A percentile compares a stretch with the other conserved stretches of the same genome.
phyloP scores from a whole-genome alignment of 2,113 vertebrate species.

The Bombycilla garrulus region DNA sequence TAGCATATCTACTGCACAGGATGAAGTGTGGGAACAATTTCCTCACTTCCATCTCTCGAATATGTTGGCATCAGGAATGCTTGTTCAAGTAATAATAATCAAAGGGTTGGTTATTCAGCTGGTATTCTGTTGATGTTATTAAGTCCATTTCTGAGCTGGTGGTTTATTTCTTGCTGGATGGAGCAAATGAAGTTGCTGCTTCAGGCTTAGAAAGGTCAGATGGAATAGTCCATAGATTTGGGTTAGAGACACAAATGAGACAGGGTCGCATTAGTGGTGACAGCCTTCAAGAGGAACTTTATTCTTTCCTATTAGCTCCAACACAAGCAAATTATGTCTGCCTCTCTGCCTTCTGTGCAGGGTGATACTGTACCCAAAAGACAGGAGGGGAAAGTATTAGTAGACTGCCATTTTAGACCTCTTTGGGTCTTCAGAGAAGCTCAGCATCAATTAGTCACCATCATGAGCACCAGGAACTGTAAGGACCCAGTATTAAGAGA shows the following conservation, averaged over 20 bases:
- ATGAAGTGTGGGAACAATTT: not conserved
- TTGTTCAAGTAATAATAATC: not conserved
- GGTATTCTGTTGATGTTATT: not conserved
- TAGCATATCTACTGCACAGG: not conserved
- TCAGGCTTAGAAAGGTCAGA: not conserved
- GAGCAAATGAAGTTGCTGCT: not conserved
- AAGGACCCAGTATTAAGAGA: not conserved
- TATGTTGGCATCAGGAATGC: not conserved
- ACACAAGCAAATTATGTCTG: not conserved
- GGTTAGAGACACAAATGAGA: conserved; percentile 12
- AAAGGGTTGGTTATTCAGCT: not conserved
- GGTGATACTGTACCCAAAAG: not conserved
- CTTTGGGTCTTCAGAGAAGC: not conserved
- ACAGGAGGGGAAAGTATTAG: not conserved
- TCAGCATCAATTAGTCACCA: not conserved
- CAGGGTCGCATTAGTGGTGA: not conserved
- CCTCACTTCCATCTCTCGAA: not conserved
- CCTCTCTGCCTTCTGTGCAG: not conserved
- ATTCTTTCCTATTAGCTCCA: not conserved
- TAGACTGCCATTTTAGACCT: not conserved
- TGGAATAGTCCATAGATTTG: not conserved
- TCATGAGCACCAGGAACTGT: not conserved
- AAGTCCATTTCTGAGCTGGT: not conserved
- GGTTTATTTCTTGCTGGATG: not conserved
- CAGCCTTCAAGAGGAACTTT: not conserved